A percentile compares a stretch with the other conserved stretches of the same genome.
These are phyloP conservation scores for Drosophila quinaria DNA, from an alignment of 2,888 invertebrate species.

Conservation along the genomic window DNA sequence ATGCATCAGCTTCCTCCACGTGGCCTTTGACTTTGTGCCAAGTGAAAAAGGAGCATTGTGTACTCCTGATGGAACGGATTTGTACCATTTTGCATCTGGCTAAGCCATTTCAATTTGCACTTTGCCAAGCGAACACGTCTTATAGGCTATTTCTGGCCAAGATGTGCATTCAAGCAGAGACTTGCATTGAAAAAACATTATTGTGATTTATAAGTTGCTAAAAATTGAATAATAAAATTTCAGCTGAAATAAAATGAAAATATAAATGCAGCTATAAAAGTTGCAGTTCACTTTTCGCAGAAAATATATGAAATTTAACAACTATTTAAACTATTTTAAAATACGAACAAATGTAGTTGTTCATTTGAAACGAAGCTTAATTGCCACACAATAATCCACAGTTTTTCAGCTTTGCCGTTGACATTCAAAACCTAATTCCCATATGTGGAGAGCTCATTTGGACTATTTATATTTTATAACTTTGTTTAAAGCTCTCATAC, in stretches of 20 bases:
- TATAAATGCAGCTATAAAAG: neutral
- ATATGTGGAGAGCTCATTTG: neutral
- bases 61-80: constrained; percentile 1
- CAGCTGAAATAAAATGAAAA: neutral
- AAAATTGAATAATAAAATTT: neutral
- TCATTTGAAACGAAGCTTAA: neutral
- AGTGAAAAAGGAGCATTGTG: constrained; percentile 4
- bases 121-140: constrained; percentile 11
- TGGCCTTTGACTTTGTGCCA: constrained; percentile 6
- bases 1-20: neutral
- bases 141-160: neutral
- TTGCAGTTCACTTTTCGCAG: neutral
- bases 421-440: neutral
- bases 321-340: neutral
- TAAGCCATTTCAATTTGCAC: constrained; percentile 42
- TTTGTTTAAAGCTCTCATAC: neutral
- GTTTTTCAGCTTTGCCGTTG: neutral
- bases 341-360: neutral
- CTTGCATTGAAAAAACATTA: neutral
- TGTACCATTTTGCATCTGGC: constrained; percentile 16
- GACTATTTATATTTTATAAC: neutral
- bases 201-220: neutral
- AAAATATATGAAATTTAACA: neutral
- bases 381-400: neutral
- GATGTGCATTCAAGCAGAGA: neutral